Conservation (phyloP, 2,797 vertebrate species). For the Channallabes apus region DNA sequence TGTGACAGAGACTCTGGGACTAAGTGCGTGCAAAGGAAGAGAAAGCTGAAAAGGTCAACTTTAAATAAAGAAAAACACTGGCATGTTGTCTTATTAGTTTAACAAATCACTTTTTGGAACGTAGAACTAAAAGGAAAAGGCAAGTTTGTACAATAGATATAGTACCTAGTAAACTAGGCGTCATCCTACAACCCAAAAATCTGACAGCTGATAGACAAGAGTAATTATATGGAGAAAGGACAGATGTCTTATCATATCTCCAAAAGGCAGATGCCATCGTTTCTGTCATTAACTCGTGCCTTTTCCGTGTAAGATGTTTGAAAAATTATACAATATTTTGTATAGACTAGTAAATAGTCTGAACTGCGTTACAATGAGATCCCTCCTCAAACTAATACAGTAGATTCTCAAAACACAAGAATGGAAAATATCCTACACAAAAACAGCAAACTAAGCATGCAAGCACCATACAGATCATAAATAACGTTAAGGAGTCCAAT, state of each 20-base stretch:
- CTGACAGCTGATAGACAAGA: background rate
- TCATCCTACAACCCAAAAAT: background rate
- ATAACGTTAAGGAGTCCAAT: slow-evolving; percentile 49
- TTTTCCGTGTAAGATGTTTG: background rate
- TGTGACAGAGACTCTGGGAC: background rate
- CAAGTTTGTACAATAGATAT: background rate
- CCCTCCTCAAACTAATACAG: background rate
- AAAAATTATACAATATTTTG: background rate
- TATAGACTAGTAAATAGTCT: background rate
- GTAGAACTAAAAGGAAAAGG: background rate
- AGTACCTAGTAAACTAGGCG: background rate
- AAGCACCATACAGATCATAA: slow-evolving; percentile 47
- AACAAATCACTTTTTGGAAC: background rate
- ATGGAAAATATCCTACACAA: background rate
- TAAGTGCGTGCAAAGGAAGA: background rate
- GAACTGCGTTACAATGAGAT: background rate
- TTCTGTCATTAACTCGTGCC: background rate
- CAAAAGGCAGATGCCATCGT: background rate
- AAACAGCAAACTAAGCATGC: slow-evolving; percentile 32
- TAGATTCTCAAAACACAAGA: background rate
- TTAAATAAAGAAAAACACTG: slow-evolving; percentile 16
- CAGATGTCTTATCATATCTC: no score
- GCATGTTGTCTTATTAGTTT: slow-evolving; percentile 11
- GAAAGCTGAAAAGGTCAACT: slow-evolving; percentile 11
- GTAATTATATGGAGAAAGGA: background rate